Percentiles rank a stretch among this genome's conserved stretches.
Conservation (phyloP, 2,113 vertebrate species). For the Caranx ignobilis region DNA sequence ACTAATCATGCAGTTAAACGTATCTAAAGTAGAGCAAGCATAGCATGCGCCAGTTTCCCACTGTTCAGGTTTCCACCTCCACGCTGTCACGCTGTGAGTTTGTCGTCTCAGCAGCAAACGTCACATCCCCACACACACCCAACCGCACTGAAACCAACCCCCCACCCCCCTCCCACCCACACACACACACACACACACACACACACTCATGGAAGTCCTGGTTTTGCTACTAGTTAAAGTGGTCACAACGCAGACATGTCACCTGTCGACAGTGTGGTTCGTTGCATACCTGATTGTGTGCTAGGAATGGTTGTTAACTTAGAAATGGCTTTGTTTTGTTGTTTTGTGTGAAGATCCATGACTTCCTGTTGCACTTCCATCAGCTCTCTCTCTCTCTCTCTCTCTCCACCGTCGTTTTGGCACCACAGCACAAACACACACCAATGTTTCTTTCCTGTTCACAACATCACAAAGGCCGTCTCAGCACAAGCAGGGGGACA, state of each 20-base stretch:
- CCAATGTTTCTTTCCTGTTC: conserved; percentile 58
- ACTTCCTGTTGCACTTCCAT: conserved; percentile 47
- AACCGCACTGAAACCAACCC: conserved; percentile 32
- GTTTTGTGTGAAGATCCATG: conserved; percentile 65
- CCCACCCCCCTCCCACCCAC: neutral
- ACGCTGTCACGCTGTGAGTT: conserved; percentile 6
- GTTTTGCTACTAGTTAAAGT: conserved; percentile 76
- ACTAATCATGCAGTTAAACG: conserved; percentile 92
- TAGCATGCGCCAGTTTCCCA: conserved; percentile 85
- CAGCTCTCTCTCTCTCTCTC: neutral
- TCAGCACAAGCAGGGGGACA: conserved; percentile 37
- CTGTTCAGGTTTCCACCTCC: conserved; percentile 63
- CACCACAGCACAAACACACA: conserved; percentile 81
- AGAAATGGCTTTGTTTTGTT: conserved; percentile 80
- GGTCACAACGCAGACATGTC: conserved; percentile 55
- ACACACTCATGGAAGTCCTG: conserved; percentile 80
- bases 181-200: too few relatives aligned
- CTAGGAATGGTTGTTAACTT: conserved; percentile 76
- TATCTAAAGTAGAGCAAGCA: conserved; percentile 85
- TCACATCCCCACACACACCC: conserved; percentile 39
- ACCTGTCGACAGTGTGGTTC: conserved; percentile 60
- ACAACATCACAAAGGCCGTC: conserved; percentile 57
- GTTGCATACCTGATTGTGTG: conserved; percentile 83
- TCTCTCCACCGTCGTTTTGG: conserved; percentile 80
- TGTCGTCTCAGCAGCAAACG: conserved; percentile 43